These are phyloP conservation scores for Sympetrum striolatum DNA, from an alignment of 2,888 invertebrate species.

Conservation along the genomic window DNA sequence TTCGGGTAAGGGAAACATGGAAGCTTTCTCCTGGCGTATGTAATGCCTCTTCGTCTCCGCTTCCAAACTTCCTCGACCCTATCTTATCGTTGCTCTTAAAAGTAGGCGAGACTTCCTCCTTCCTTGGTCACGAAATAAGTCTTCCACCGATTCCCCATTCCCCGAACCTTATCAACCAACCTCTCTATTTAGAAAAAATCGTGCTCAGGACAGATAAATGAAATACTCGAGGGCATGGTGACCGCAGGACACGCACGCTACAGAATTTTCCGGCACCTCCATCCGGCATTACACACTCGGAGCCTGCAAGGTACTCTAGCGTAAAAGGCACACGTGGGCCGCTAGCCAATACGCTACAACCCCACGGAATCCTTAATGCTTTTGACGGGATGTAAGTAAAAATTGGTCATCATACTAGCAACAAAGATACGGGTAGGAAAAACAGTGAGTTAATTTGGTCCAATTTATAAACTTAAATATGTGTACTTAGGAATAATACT, in stretches of 20 bases:
- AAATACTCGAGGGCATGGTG: too few relatives aligned
- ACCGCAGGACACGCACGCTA: neutral
- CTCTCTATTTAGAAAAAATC: too few relatives aligned
- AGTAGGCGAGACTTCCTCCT: neutral
- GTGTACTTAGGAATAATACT: too few relatives aligned
- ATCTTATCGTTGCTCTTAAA: slow-evolving; percentile 37
- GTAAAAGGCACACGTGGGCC: neutral
- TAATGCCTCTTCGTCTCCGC: neutral
- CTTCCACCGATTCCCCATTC: neutral
- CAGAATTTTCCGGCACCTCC: neutral
- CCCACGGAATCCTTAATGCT: too few relatives aligned
- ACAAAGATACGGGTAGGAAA: too few relatives aligned
- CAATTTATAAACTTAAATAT: too few relatives aligned
- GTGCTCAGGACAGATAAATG: too few relatives aligned
- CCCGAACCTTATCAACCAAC: neutral
- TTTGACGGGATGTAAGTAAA: too few relatives aligned
- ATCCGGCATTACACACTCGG: neutral
- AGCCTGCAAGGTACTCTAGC: neutral
- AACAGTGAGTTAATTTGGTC: too few relatives aligned
- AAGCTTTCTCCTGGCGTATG: neutral
- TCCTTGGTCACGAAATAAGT: neutral
- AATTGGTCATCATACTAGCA: too few relatives aligned
- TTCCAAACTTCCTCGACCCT: neutral
- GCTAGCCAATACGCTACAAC: too few relatives aligned
- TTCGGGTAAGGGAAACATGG: neutral